phyloP scores from a whole-genome alignment of 2,888 invertebrate genomes.

The Ormyrus thymus region DNA sequence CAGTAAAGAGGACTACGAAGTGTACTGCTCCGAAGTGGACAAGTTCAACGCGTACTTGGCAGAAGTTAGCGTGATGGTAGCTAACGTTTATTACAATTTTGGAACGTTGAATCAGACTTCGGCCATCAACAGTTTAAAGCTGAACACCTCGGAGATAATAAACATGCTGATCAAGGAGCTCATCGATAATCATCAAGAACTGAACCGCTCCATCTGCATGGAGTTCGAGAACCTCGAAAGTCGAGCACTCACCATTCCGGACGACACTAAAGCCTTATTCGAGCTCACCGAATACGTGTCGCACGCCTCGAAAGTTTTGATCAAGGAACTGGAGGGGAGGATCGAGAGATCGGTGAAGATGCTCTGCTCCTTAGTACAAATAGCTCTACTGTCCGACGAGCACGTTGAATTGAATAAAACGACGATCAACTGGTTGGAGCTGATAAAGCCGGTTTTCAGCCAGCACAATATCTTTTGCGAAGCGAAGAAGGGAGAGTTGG shows the following conservation, averaged over 20 bases:
- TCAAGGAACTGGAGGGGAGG: conserved; percentile 74
- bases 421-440: conserved; percentile 77
- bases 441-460: conserved; percentile 77
- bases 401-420: conserved; percentile 76
- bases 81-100: conserved; percentile 64
- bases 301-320: conserved; percentile 74
- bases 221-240: conserved; percentile 75
- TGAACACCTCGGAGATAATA: conserved; percentile 60
- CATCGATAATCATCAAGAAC: conserved; percentile 63
- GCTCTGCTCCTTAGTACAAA: conserved; percentile 73
- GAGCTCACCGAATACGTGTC: conserved; percentile 77
- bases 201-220: conserved; percentile 70
- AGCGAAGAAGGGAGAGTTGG: conserved; percentile 77
- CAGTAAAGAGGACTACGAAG: conserved; percentile 59
- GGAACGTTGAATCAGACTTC: conserved; percentile 64
- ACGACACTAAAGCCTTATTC: conserved; percentile 77
- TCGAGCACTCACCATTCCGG: conserved; percentile 75
- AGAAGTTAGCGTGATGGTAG: conserved; percentile 62
- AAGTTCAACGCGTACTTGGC: conserved; percentile 62
- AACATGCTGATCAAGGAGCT: conserved; percentile 63
- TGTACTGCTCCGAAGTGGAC: conserved; percentile 62
- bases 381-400: conserved; percentile 74
- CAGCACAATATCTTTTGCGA: conserved; percentile 77
- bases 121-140: conserved; percentile 63
- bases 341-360: conserved; percentile 72